phyloP scores from a whole-genome alignment of 1,140 invertebrate species.

The Drosophila albomicans region DNA sequence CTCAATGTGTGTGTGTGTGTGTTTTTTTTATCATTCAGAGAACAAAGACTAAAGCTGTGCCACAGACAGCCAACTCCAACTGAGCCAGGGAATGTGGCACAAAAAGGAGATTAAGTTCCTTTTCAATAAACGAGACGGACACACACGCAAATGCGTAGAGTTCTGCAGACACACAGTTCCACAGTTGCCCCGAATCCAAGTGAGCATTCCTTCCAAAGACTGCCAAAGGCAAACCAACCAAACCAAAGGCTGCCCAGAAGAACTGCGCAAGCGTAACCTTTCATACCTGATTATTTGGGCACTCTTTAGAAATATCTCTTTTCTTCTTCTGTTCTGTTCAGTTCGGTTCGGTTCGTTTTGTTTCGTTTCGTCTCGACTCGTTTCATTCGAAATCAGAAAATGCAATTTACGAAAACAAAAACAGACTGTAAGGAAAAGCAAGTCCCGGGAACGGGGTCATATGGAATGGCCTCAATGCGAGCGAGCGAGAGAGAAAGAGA shows the following conservation, averaged over 20 bases:
- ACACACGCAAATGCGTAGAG: slow-evolving; percentile 68
- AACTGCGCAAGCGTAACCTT: slow-evolving; percentile 78
- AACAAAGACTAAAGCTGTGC: slow-evolving; percentile 52
- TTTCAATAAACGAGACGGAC: slow-evolving; percentile 26
- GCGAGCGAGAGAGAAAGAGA: not conserved
- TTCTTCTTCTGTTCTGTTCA: slow-evolving; percentile 4
- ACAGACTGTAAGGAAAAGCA: slow-evolving; percentile 52
- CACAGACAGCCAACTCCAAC: not conserved
- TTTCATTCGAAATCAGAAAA: slow-evolving; percentile 78
- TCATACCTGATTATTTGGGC: slow-evolving; percentile 77
- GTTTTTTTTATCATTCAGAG: slow-evolving; percentile 79
- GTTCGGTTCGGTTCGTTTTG: slow-evolving; percentile 17
- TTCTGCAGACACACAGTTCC: slow-evolving; percentile 37
- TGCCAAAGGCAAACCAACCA: not conserved
- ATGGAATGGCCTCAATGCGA: slow-evolving; percentile 60
- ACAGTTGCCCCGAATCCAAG: slow-evolving; percentile 44
- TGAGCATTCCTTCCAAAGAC: slow-evolving; percentile 67
- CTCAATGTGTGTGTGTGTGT: slow-evolving; percentile 34
- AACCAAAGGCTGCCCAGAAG: slow-evolving; percentile 30
- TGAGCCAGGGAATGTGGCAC: slow-evolving; percentile 66
- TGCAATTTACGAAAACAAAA: slow-evolving; percentile 81
- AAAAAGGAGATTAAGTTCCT: slow-evolving; percentile 84
- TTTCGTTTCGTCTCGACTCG: slow-evolving; percentile 21
- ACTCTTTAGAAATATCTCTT: slow-evolving; percentile 23
- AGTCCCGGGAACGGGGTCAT: slow-evolving; percentile 32